Evolutionary conservation across 2,888 invertebrate species (phyloP).

Genomic region (Drosophila cracens): DNA sequence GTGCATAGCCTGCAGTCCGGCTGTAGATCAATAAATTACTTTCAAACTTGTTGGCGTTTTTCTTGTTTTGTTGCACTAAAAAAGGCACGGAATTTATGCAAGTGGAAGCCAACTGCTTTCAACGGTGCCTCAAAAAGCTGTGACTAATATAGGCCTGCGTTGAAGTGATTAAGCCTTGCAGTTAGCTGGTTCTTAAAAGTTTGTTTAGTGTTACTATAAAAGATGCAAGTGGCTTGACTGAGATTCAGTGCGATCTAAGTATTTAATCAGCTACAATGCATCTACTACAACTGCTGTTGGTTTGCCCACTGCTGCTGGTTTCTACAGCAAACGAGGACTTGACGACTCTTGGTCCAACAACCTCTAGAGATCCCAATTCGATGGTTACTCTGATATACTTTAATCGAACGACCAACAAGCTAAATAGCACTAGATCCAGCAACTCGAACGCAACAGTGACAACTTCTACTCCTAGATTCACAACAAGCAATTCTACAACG

Average conservation of each 20-base stretch:
- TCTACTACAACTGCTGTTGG: background rate
- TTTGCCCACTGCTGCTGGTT: slow-evolving; percentile 4
- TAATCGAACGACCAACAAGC: background rate
- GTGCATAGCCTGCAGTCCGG: slow-evolving; percentile 34
- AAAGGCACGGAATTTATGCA: slow-evolving; percentile 11
- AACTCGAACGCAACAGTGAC: background rate
- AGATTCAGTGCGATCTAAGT: slow-evolving; percentile 9
- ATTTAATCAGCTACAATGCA: slow-evolving; percentile 29
- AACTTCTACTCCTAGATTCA: background rate
- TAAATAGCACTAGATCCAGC: background rate
- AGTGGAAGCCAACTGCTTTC: slow-evolving; percentile 25
- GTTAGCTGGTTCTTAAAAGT: background rate
- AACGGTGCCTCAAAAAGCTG: background rate
- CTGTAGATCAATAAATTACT: slow-evolving; percentile 24
- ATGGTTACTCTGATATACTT: background rate
- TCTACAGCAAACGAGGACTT: background rate
- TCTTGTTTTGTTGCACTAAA: slow-evolving; percentile 12
- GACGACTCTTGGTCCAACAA: background rate
- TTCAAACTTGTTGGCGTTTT: background rate
- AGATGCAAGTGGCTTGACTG: background rate
- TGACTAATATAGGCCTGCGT: slow-evolving; percentile 41
- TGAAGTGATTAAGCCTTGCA: slow-evolving; percentile 14
- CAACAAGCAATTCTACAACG: slow-evolving; percentile 12
- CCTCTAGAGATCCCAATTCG: background rate
- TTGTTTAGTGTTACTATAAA: slow-evolving; percentile 30